Conservation (phyloP, 2,888 invertebrate genomes). For the Anodontia alba region DNA sequence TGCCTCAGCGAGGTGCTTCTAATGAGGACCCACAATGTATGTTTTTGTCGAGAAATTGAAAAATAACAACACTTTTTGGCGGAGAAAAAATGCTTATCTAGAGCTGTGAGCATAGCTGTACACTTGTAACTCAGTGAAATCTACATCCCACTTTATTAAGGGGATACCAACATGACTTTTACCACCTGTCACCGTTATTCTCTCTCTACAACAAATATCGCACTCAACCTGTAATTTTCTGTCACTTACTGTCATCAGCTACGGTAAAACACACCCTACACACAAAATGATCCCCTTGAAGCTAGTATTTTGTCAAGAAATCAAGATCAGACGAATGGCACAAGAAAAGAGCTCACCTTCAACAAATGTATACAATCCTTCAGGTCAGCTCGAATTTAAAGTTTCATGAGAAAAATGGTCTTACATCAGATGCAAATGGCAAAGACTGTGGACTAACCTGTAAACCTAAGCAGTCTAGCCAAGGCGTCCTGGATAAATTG, state of each 20-base stretch:
- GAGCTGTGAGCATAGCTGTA: no score
- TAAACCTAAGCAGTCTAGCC: no score
- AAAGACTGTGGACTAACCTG: no score
- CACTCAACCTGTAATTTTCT: not conserved
- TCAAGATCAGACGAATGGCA: not conserved
- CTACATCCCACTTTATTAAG: not conserved
- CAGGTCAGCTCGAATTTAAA: slow-evolving; percentile 2
- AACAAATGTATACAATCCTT: not conserved
- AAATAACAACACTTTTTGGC: no score
- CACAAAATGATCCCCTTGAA: not conserved
- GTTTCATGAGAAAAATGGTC: no score
- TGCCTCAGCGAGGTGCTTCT: no score
- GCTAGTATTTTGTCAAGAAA: slow-evolving; percentile 11
- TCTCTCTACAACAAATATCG: not conserved
- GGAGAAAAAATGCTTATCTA: no score
- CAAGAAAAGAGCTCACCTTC: not conserved
- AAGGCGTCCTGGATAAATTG: no score
- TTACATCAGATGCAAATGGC: no score
- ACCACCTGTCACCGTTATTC: not conserved
- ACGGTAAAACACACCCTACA: slow-evolving; percentile 10
- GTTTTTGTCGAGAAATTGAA: no score
- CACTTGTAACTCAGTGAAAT: no score
- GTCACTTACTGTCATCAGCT: not conserved
- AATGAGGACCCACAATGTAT: no score
- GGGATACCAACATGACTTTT: not conserved